A percentile compares a stretch with the other conserved stretches of the same genome.
Conservation (phyloP, 2,113 vertebrate genomes). For the Chlamydotis undulata region DNA sequence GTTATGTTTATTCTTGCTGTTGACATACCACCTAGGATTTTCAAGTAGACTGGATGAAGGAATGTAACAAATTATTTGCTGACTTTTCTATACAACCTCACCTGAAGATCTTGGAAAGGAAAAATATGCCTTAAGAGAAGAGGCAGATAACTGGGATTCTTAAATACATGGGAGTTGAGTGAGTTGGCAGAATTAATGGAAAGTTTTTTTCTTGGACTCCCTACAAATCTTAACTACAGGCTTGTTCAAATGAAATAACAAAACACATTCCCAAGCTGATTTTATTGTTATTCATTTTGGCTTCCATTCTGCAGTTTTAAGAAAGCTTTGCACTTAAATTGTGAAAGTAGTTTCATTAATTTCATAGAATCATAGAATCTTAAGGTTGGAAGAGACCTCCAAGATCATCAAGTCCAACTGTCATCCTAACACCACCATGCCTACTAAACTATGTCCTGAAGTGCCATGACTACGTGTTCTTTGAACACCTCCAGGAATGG, state of each 20-base stretch:
- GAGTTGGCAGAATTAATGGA: neutral
- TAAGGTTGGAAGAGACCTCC: too few relatives aligned
- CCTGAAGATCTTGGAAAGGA: neutral
- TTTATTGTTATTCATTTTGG: neutral
- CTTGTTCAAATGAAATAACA: neutral
- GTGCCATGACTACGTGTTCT: too few relatives aligned
- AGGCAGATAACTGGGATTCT: neutral
- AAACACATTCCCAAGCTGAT: neutral
- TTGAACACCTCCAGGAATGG: too few relatives aligned
- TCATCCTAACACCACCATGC: too few relatives aligned
- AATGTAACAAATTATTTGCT: neutral
- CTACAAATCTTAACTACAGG: neutral
- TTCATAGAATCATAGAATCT: neutral
- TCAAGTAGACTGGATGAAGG: neutral
- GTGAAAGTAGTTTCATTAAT: neutral
- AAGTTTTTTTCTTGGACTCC: neutral
- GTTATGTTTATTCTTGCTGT: neutral
- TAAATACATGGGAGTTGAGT: neutral
- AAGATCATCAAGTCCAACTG: too few relatives aligned
- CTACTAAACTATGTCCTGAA: too few relatives aligned
- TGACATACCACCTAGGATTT: neutral
- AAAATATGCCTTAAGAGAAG: neutral
- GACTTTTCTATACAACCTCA: neutral
- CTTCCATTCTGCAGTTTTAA: neutral
- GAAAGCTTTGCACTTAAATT: neutral